These are phyloP conservation scores for Chalcis sispes DNA, from an alignment of 2,888 invertebrate species.

Conservation along the genomic window DNA sequence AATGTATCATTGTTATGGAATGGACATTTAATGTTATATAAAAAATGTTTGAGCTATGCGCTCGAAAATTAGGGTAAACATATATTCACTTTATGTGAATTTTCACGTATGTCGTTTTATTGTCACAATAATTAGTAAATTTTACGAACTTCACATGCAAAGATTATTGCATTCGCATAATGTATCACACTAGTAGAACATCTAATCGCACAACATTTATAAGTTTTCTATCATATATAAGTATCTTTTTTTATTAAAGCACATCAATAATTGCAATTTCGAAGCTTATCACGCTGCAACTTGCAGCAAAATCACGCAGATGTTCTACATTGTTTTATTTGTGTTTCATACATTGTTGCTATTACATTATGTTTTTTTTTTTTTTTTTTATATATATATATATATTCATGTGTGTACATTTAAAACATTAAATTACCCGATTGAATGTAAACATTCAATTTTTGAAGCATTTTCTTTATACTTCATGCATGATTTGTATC, in stretches of 20 bases:
- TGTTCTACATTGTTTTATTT: slow-evolving; percentile 14
- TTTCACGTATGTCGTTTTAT: neutral
- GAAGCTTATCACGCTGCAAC: slow-evolving; percentile 40
- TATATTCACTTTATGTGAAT: too few relatives aligned
- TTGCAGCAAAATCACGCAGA: slow-evolving; percentile 36
- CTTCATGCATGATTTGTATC: slow-evolving; percentile 47
- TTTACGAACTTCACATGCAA: neutral
- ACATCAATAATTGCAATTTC: slow-evolving; percentile 36
- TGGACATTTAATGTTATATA: too few relatives aligned
- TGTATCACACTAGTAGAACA: slow-evolving; percentile 9
- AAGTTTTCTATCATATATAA: slow-evolving; percentile 9
- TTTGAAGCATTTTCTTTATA: slow-evolving; percentile 44
- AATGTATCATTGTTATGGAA: neutral
- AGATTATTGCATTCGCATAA: neutral
- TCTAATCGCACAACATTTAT: slow-evolving; percentile 33
- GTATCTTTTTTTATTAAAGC: slow-evolving; percentile 26
- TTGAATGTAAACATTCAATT: slow-evolving; percentile 25
- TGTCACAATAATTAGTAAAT: slow-evolving; percentile 15
- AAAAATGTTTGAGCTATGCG: too few relatives aligned
- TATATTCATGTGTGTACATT: slow-evolving; percentile 14
- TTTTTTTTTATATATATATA: slow-evolving; percentile 15
- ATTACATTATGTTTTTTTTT: too few relatives aligned
- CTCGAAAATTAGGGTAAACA: too few relatives aligned
- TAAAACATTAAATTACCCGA: neutral
- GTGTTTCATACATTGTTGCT: slow-evolving; percentile 33